Evolutionary conservation across 1,140 invertebrate species (phyloP).

Genomic region (Geopemphigus sp.): DNA sequence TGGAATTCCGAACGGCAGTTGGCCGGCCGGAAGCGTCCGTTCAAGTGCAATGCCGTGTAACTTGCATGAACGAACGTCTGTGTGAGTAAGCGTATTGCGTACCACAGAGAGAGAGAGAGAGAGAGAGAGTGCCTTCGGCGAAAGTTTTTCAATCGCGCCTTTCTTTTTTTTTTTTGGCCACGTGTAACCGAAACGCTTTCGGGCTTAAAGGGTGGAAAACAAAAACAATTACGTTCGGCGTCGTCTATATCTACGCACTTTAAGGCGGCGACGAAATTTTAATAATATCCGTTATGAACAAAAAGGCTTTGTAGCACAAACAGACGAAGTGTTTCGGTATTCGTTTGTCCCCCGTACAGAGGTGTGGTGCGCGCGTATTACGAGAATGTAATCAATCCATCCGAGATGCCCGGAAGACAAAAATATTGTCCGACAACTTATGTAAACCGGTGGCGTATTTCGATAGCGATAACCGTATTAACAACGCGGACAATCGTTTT

Average conservation of each 20-base stretch:
- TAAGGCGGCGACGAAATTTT: neutral
- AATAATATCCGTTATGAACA: neutral
- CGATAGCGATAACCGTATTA: neutral
- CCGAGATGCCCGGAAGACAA: slow-evolving; percentile 10
- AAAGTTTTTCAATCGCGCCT: slow-evolving; percentile 24
- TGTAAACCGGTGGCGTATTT: slow-evolving; percentile 25
- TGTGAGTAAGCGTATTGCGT: neutral
- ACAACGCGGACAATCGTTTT: too few relatives aligned
- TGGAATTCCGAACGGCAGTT: slow-evolving; percentile 40
- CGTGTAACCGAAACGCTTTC: neutral
- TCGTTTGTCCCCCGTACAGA: neutral
- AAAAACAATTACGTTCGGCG: neutral
- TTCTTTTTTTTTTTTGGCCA: too few relatives aligned
- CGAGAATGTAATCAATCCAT: slow-evolving; percentile 15
- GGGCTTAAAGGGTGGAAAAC: slow-evolving; percentile 10
- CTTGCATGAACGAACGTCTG: slow-evolving; percentile 29
- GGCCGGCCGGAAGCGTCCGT: slow-evolving; percentile 28
- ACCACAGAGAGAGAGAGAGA: too few relatives aligned
- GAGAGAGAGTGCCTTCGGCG: neutral
- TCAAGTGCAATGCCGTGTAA: slow-evolving; percentile 27
- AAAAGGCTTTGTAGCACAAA: neutral
- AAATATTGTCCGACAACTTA: neutral
- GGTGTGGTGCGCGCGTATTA: neutral
- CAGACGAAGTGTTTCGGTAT: neutral
- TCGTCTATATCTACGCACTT: neutral